These are phyloP conservation scores for Acanthurus leucopareius DNA, from an alignment of 2,797 vertebrate species.

Conservation along the genomic window DNA sequence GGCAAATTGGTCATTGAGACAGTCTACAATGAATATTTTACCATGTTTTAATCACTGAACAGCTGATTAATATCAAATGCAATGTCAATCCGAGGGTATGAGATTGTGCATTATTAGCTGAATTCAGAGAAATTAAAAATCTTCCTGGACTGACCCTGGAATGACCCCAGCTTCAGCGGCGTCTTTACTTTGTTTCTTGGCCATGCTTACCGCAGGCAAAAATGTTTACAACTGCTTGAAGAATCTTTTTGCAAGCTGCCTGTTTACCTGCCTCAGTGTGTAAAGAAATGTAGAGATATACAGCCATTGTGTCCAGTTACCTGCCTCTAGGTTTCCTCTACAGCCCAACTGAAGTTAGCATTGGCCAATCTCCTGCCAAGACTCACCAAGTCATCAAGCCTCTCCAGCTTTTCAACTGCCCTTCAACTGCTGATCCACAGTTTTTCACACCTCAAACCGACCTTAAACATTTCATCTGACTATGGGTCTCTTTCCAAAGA, in stretches of 20 bases:
- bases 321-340: not conserved
- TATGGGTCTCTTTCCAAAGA: not conserved
- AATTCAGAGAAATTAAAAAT: not conserved
- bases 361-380: not conserved
- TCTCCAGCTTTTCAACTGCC: not conserved
- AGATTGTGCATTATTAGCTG: not conserved
- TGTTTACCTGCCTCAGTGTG: slow-evolving; percentile 7
- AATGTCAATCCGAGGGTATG: not conserved
- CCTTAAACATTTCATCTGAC: not conserved
- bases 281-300: not conserved
- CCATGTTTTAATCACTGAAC: not conserved
- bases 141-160: not conserved
- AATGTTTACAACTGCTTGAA: not conserved
- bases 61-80: not conserved
- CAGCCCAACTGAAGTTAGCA: not conserved
- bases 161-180: not conserved
- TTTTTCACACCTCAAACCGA: not conserved
- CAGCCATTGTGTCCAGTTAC: not conserved
- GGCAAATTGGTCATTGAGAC: not conserved
- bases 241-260: not conserved
- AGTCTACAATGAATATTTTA: not conserved
- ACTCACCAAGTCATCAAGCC: not conserved
- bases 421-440: not conserved
- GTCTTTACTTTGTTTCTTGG: not conserved
- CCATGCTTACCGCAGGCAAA: not conserved